Evolutionary conservation across 1,140 invertebrate species (phyloP).

Genomic region (Dendroctonus valens): DNA sequence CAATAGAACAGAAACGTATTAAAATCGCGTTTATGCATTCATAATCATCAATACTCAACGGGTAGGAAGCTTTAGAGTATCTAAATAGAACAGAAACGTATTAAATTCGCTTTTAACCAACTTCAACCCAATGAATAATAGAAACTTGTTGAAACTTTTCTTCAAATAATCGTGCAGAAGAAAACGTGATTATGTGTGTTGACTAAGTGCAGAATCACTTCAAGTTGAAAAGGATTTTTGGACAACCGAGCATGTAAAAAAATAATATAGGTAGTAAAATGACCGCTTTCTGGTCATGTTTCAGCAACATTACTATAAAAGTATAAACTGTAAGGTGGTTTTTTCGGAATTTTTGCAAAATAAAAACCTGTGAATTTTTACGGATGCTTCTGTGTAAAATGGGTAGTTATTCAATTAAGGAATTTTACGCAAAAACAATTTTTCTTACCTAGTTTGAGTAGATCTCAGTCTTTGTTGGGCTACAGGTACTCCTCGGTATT

Average conservation of each 20-base stretch:
- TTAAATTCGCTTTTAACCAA: too few relatives aligned
- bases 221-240: too few relatives aligned
- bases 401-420: background rate
- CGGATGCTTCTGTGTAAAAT: background rate
- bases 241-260: background rate
- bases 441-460: conserved; percentile 29
- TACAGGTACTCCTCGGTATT: conserved; percentile 40
- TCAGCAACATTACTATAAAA: background rate
- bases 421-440: conserved; percentile 13
- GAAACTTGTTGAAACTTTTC: too few relatives aligned
- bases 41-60: too few relatives aligned
- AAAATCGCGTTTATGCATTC: too few relatives aligned
- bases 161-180: too few relatives aligned
- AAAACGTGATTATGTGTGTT: too few relatives aligned
- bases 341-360: background rate
- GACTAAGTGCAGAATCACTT: too few relatives aligned
- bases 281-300: background rate
- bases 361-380: background rate
- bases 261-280: background rate
- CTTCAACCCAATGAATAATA: too few relatives aligned
- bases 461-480: conserved; percentile 38
- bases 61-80: too few relatives aligned
- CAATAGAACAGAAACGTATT: too few relatives aligned
- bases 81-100: too few relatives aligned
- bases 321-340: background rate